Evolutionary conservation across 2,888 invertebrate genomes (phyloP).

Genomic region (Kuschelorhynchus macadamiae): DNA sequence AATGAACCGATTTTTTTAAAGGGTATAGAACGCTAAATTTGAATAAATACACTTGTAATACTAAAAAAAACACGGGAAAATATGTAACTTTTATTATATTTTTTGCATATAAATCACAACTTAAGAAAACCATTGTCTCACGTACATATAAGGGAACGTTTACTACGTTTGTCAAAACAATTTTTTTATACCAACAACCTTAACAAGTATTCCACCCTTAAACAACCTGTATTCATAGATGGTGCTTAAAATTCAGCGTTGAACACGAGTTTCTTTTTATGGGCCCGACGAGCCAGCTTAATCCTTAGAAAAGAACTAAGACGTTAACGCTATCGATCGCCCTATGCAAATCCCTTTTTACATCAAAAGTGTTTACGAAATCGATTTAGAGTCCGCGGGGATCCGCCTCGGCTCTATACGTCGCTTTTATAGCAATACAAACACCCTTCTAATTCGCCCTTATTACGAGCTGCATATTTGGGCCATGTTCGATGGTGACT

Average conservation of each 20-base stretch:
- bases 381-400: constrained; percentile 55
- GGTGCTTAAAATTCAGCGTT: constrained; percentile 3
- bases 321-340: constrained; percentile 33
- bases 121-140: too few relatives aligned
- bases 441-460: constrained; percentile 41
- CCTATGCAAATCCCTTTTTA: constrained; percentile 56
- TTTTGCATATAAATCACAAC: too few relatives aligned
- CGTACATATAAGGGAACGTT: too few relatives aligned
- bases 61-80: too few relatives aligned
- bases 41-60: too few relatives aligned
- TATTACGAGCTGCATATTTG: constrained; percentile 4
- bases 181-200: too few relatives aligned
- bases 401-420: constrained; percentile 52
- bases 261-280: constrained; percentile 7
- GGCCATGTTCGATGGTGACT: constrained; percentile 15
- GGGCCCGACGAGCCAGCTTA: background rate
- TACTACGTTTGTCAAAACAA: too few relatives aligned
- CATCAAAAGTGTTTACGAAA: constrained; percentile 59
- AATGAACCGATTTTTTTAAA: too few relatives aligned
- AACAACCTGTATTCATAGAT: too few relatives aligned
- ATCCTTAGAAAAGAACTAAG: constrained; percentile 24
- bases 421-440: constrained; percentile 57
- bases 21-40: too few relatives aligned
- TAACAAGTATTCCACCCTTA: too few relatives aligned
- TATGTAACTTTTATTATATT: too few relatives aligned